These are phyloP conservation scores for Micromussa lordhowensis DNA, from an alignment of 92 coral and sea anemone genomes.

Conservation along the genomic window DNA sequence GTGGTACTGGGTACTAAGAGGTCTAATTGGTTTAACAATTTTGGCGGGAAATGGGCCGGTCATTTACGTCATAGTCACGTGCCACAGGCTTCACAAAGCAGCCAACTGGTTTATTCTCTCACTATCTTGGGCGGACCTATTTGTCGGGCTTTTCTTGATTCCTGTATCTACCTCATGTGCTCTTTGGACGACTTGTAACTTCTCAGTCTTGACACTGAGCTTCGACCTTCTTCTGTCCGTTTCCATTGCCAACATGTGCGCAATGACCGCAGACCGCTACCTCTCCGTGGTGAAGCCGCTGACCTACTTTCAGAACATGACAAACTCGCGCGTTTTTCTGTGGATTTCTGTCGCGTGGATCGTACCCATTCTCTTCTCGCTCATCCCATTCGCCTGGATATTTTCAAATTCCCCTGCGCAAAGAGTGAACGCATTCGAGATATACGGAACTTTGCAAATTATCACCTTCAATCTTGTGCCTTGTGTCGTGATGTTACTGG, in stretches of 20 bases:
- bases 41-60: conserved; percentile 49
- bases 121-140: conserved; percentile 34
- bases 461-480: conserved; percentile 29
- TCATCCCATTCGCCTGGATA: conserved; percentile 41
- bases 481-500: conserved; percentile 10
- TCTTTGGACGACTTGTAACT: conserved; percentile 26
- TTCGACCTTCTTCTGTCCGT: conserved; percentile 41
- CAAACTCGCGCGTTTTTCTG: conserved; percentile 22
- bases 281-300: conserved; percentile 45
- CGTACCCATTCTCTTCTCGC: conserved; percentile 13
- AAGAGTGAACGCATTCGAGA: not conserved
- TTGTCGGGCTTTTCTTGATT: conserved; percentile 32
- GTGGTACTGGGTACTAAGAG: conserved; percentile 47
- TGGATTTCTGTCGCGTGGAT: conserved; percentile 36
- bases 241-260: conserved; percentile 50
- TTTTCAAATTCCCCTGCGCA: conserved; percentile 7
- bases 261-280: conserved; percentile 49
- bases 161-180: conserved; percentile 40
- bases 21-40: conserved; percentile 22
- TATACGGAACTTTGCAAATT: conserved; percentile 29
- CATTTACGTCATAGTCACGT: conserved; percentile 27
- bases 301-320: conserved; percentile 47
- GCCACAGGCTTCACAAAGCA: conserved; percentile 29
- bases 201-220: conserved; percentile 7
- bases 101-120: conserved; percentile 51